phyloP scores from a whole-genome alignment of 2,888 invertebrate genomes.

The Brenthis ino region DNA sequence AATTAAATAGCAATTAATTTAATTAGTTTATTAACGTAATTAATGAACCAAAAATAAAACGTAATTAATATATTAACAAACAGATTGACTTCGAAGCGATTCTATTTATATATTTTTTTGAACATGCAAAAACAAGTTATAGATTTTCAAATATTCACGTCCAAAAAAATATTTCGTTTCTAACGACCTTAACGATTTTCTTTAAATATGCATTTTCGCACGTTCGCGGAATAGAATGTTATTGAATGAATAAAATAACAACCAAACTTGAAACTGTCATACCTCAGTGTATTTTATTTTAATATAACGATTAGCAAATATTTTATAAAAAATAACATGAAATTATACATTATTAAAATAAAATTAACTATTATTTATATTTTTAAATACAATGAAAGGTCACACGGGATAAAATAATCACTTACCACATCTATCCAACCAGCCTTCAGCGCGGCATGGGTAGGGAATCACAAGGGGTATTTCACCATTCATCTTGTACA shows the following conservation, averaged over 20 bases:
- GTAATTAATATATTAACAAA: too few relatives aligned
- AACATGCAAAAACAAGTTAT: too few relatives aligned
- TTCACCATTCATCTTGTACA: slow-evolving; percentile 64
- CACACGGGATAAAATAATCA: slow-evolving; percentile 20
- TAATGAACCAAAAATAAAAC: background rate
- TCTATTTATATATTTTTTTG: too few relatives aligned
- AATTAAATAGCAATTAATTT: background rate
- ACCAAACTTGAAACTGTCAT: slow-evolving; percentile 6
- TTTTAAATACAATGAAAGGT: background rate
- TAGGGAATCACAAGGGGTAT: slow-evolving; percentile 62
- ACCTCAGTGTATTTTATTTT: background rate
- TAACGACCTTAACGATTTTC: slow-evolving; percentile 11
- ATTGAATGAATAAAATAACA: slow-evolving; percentile 23
- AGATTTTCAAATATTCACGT: background rate
- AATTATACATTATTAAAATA: background rate
- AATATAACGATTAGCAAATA: background rate
- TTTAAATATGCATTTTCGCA: slow-evolving; percentile 16
- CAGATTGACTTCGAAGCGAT: too few relatives aligned
- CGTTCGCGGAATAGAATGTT: slow-evolving; percentile 12
- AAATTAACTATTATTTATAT: background rate
- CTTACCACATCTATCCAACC: slow-evolving; percentile 78
- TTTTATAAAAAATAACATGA: background rate
- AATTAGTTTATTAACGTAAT: background rate
- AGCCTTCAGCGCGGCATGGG: slow-evolving; percentile 76
- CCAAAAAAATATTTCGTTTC: slow-evolving; percentile 11